Conservation (phyloP, 1,140 invertebrate genomes). For the Ceratitis capitata region DNA sequence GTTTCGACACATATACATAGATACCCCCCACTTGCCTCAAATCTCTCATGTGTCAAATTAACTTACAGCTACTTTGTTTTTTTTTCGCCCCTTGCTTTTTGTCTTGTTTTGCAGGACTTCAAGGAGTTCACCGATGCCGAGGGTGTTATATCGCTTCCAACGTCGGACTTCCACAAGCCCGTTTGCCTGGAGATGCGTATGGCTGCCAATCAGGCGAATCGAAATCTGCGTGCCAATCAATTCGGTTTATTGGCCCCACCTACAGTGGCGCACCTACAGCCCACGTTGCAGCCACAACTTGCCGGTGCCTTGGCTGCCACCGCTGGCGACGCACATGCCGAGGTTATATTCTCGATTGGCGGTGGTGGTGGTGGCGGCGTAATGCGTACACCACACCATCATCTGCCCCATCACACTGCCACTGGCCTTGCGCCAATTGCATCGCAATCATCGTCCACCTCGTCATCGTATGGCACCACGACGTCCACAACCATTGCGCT, state of each 20-base stretch:
- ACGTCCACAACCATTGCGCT: constrained; percentile 61
- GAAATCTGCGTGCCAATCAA: constrained; percentile 47
- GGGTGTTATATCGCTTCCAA: constrained; percentile 83
- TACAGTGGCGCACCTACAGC: neutral
- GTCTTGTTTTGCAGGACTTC: constrained; percentile 74
- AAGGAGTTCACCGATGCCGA: constrained; percentile 89
- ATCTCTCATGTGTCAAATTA: neutral
- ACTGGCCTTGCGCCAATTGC: constrained; percentile 46
- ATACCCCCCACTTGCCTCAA: neutral
- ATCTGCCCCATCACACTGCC: constrained; percentile 45
- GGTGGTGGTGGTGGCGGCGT: constrained; percentile 23
- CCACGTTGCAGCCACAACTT: constrained; percentile 32
- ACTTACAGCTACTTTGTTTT: neutral
- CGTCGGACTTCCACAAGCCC: constrained; percentile 79
- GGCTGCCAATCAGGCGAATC: constrained; percentile 54
- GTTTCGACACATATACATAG: neutral
- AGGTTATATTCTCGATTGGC: constrained; percentile 37
- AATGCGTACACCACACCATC: constrained; percentile 32
- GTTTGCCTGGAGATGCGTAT: constrained; percentile 79
- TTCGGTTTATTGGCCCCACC: constrained; percentile 51
- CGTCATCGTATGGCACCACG: constrained; percentile 62
- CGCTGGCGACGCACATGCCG: constrained; percentile 34
- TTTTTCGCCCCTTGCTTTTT: neutral
- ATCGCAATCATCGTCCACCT: constrained; percentile 60
- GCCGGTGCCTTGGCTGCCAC: constrained; percentile 28